phyloP scores from a whole-genome alignment of 37 sponge, comb jelly and placozoan species.

The Halichondria panicea region DNA sequence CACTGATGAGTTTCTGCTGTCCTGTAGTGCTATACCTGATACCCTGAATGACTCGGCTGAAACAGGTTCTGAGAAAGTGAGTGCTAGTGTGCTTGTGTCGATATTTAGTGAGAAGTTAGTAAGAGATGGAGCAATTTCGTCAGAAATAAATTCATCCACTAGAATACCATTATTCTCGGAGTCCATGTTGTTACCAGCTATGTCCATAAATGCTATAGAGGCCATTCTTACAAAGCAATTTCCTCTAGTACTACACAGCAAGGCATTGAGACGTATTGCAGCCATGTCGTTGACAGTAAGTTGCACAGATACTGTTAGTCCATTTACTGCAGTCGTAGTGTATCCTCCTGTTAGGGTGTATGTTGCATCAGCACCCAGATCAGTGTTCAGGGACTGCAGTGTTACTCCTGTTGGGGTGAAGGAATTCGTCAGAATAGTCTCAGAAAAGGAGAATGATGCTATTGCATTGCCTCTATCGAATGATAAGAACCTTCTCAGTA shows the following conservation, averaged over 20 bases:
- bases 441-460: constrained; percentile 70
- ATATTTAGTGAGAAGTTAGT: constrained; percentile 73
- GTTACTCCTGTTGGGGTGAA: constrained; percentile 55
- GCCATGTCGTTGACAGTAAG: constrained; percentile 66
- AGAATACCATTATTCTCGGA: constrained; percentile 34
- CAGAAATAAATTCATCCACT: constrained; percentile 55
- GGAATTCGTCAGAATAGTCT: constrained; percentile 56
- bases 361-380: constrained; percentile 10
- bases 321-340: constrained; percentile 16
- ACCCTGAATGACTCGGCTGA: constrained; percentile 43
- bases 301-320: constrained; percentile 29
- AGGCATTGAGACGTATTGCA: constrained; percentile 63
- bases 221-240: constrained; percentile 72
- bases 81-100: constrained; percentile 26
- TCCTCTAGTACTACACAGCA: constrained; percentile 72
- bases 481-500: constrained; percentile 47
- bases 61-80: constrained; percentile 87
- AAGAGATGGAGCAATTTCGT: constrained; percentile 62
- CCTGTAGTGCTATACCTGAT: constrained; percentile 56
- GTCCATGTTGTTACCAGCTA: constrained; percentile 57
- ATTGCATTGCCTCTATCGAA: constrained; percentile 68
- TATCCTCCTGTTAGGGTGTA: constrained; percentile 50
- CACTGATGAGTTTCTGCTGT: not conserved
- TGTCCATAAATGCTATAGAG: constrained; percentile 59
- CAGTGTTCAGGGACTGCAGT: constrained; percentile 72